Evolutionary conservation across 2,113 vertebrate species (phyloP), one percentile per base, ranked within the genome.

Genomic region (Talpa occidentalis): DNA sequence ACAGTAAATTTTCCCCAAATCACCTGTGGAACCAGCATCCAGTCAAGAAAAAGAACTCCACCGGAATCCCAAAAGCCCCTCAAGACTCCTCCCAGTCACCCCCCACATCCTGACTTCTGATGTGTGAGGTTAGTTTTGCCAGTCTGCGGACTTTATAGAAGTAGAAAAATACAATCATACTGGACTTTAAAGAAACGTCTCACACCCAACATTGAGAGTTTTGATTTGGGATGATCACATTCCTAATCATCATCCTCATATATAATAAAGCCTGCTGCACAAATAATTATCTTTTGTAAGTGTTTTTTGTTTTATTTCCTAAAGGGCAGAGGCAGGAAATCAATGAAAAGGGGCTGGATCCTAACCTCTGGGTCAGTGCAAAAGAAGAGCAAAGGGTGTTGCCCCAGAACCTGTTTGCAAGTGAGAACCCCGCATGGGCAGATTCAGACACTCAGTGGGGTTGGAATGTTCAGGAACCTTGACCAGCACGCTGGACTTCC

Each of bases 231-330:
- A 19, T 42, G 56, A 62, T 35, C 0, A 16, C 40, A 72, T 81
- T 42, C 15, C 56, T 1, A 3, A 32, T n/a, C 67, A 62, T 24
- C 76, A 22, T n/a, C 14, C 40, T 91, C 56, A 69, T 56, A 28
- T 44, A 12, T 49, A 83, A 56, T 42, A 69, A 87, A 91, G 37
- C 3, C 62, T 69, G 14, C 19, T 76, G 17, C 14, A 19, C 54
- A 86, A 70, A 82, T 21, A 66, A 62, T n/a, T 21, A 11, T 9
- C 40, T 62, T 76, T 37, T 54, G 6, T 56, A 47, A 37, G 28
- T 32, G 67, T 87, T 76, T 84, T 56, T 24, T 19, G 15, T n/a
- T 86, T 90, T 80, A 47, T 67, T 83, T 85, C 76, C 77, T 69
- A 42, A 56, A 69, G 14, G 4, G 60, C 59, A 69, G 19, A 47